Conservation (phyloP, 2,797 vertebrate genomes). For the Tarsius wallacei region DNA sequence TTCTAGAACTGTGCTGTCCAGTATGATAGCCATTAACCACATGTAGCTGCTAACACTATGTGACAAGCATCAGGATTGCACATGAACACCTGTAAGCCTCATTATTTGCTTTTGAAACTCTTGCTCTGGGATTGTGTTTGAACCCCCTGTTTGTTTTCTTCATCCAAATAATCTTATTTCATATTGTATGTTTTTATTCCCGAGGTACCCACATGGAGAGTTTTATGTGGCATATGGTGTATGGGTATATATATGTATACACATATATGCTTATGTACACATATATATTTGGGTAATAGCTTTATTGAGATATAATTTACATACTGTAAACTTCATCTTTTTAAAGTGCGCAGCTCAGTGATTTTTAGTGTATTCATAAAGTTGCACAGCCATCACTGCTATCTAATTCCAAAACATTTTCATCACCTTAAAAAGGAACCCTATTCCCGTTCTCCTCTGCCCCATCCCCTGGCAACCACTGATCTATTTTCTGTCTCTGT, state of each 20-base stretch:
- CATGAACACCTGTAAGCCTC: not conserved
- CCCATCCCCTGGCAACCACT: not conserved
- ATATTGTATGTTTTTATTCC: not conserved
- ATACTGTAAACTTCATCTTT: not conserved
- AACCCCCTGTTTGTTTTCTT: not conserved
- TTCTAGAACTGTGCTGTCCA: not conserved
- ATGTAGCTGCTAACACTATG: not conserved
- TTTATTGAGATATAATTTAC: conserved; percentile 1
- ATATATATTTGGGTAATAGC: not conserved
- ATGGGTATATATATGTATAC: rapidly evolving
- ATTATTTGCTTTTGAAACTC: not conserved
- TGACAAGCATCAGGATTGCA: not conserved
- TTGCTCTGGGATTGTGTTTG: not conserved
- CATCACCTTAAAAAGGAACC: not conserved
- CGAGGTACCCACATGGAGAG: not conserved
- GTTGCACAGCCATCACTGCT: not conserved
- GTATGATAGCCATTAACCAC: not conserved
- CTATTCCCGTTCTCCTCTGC: not conserved
- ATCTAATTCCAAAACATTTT: conserved; percentile 21
- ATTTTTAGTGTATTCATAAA: conserved; percentile 43
- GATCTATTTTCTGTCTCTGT: not conserved
- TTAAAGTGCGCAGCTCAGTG: not conserved
- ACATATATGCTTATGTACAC: not conserved
- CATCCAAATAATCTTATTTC: not conserved
- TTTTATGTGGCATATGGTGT: not conserved